Evolutionary conservation across 1,140 invertebrate genomes (phyloP), one percentile per base, ranked within the genome.

Genomic region (Pseudomyrmex pallidus): DNA sequence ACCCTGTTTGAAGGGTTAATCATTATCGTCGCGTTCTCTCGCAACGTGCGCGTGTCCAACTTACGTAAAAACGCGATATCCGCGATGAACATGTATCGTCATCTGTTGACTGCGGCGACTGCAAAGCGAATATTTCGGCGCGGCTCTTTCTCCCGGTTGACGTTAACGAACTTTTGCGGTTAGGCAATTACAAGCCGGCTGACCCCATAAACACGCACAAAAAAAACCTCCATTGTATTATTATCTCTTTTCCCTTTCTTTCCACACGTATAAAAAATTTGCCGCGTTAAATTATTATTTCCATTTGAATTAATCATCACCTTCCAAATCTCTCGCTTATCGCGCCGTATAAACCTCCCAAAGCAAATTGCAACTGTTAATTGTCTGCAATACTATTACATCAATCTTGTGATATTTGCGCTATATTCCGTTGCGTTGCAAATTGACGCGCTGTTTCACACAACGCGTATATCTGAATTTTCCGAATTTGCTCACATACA

Each of bases 121-220:
- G 63, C 50, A 52, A 78, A 68, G 56, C 74, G 74, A 35, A 78
- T 78, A 78, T 78, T 78, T 78, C 66, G 74, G 74, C 62, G 63
- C 74, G 63, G 17, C 48, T 76, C 74, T 76, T 77, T 67, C 64
- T 78, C 64, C 57, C 76, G 44, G 35, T 78, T 64, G 63, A 78
- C 52, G 35, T 78, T 78, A 78, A 78, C 76, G 76, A 78, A 78
- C 64, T 78, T 78, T 48, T 78, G 76, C 76, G 76, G 76, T 78
- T 48, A 56, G 64, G 9, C 64, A 78, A 78, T 78, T 78, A 78
- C 76, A 70, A 78, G 63, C 74, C 63, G 74, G 62, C 74, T 67
- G 74, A 56, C 63, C 74, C 35, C 0, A 52, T 68, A 25, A 50
- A 44, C 50, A 52, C 20, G 9, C 52, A 68, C 64, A 68, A 67